Percentiles rank a stretch among this genome's conserved stretches.
phyloP scores from a whole-genome alignment of 2,113 vertebrate species.

The Platysternon megacephalum region DNA sequence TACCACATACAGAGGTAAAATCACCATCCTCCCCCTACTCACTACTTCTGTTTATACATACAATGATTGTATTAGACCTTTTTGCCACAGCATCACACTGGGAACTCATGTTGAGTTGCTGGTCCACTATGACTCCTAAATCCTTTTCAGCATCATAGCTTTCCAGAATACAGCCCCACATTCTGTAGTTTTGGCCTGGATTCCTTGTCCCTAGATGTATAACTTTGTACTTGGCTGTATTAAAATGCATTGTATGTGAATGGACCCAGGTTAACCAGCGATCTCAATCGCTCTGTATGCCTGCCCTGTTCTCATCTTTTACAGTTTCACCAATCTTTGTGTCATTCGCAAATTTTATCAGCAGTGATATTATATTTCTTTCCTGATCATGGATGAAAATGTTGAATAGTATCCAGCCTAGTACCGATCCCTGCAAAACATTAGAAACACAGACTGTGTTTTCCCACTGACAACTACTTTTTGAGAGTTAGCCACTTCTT shows the following conservation, averaged over 20 bases:
- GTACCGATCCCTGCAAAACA: neutral
- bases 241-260: neutral
- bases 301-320: neutral
- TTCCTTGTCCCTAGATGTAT: neutral
- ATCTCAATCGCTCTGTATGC: neutral
- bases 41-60: conserved; percentile 8
- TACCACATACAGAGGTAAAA: neutral
- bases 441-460: neutral
- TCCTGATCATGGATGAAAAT: neutral
- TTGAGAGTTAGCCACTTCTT: neutral
- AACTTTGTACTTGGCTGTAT: neutral
- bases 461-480: neutral
- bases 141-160: neutral
- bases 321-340: neutral
- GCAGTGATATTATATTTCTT: neutral
- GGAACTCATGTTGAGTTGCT: neutral
- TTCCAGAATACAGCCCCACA: neutral
- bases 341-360: neutral
- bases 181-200: neutral
- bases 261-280: neutral
- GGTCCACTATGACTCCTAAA: neutral
- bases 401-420: neutral
- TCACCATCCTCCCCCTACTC: neutral
- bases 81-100: neutral
- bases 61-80: conserved; percentile 11